phyloP scores from a whole-genome alignment of 2,113 vertebrate species.

The Toxotes jaculatrix region DNA sequence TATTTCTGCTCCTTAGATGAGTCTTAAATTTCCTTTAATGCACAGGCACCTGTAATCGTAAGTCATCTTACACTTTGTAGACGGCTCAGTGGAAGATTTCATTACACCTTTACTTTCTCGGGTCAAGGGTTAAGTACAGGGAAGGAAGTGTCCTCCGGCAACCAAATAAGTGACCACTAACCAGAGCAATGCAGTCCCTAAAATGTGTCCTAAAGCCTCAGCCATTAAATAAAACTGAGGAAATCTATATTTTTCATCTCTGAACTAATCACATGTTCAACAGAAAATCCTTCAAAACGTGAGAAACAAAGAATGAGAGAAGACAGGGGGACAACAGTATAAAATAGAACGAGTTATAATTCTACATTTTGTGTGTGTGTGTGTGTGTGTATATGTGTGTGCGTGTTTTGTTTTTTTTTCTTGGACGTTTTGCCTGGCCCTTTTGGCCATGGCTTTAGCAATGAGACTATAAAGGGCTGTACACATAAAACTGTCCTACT shows the following conservation, averaged over 20 bases:
- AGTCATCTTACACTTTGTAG: constrained; percentile 85
- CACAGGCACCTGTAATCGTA: constrained; percentile 66
- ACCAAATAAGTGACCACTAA: constrained; percentile 86
- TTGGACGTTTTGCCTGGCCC: constrained; percentile 83
- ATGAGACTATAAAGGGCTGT: constrained; percentile 86
- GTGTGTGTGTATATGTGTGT: not conserved
- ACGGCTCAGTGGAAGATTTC: constrained; percentile 84
- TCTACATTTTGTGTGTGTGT: constrained; percentile 40
- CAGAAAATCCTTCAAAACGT: constrained; percentile 81
- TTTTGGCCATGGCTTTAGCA: constrained; percentile 80
- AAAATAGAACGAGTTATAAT: constrained; percentile 85
- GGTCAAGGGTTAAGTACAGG: constrained; percentile 93
- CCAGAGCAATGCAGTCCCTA: constrained; percentile 76
- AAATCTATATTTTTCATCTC: constrained; percentile 81
- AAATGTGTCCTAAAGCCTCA: constrained; percentile 83
- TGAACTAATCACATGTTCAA: constrained; percentile 78
- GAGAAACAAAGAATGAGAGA: constrained; percentile 81
- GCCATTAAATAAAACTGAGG: constrained; percentile 86
- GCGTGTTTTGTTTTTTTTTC: constrained; percentile 60
- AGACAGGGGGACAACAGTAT: constrained; percentile 73
- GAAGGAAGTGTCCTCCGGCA: constrained; percentile 91
- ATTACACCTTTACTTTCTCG: constrained; percentile 88
- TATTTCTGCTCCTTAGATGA: constrained; percentile 60
- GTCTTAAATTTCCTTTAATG: constrained; percentile 75
- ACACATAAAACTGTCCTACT: constrained; percentile 90